Evolutionary conservation across 2,797 vertebrate species (phyloP), one percentile per base, ranked within the genome.

Genomic region (Halcyon chelicuti): DNA sequence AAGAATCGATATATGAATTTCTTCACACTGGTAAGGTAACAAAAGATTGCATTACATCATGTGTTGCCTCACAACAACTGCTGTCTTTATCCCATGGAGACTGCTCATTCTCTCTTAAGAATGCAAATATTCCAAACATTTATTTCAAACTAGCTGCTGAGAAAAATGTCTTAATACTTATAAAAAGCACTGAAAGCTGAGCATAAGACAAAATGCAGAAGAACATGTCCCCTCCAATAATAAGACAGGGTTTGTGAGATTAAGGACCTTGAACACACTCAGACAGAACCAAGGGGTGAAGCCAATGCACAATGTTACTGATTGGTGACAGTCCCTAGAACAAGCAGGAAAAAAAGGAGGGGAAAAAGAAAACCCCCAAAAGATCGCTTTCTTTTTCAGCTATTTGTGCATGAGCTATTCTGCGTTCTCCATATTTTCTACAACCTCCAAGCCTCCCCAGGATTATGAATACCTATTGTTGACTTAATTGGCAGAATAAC

Each of bases 391-490:
- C 37, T 93, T 94, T 90, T 88, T 91, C 75, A 90, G 66, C 31
- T 86, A 66, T 96, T 96, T 90, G 58, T 81, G 47, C 62, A 62
- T 80, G 31, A 94, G 60, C 29, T 83, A 61, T 70, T 91, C 84
- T 90, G 78, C 67, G 52, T 76, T 35, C 28, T 46, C 66, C 81
- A 31, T 78, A 94, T 91, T 94, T 95, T 95, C 72, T 78, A 14
- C 86, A 73, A 93, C 39, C 66, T 91, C 82, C 66, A 91, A 96
- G 72, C 29, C 54, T 86, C 39, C 65, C 66, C 75, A 88, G 66
- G 71, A 94, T 78, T 91, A 87, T 94, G 94, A 95, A 96, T 94
- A 96, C 82, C 76, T 93, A 94, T 90, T 95, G 91, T 95, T 96
- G 91, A 88, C 82, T 95, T 94, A 91, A 95, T 83, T 95, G 76